Evolutionary conservation across 37 sponge, comb jelly and placozoan genomes (phyloP), one percentile per base, ranked within the genome.

Genomic region (Theonella swinhoei): DNA sequence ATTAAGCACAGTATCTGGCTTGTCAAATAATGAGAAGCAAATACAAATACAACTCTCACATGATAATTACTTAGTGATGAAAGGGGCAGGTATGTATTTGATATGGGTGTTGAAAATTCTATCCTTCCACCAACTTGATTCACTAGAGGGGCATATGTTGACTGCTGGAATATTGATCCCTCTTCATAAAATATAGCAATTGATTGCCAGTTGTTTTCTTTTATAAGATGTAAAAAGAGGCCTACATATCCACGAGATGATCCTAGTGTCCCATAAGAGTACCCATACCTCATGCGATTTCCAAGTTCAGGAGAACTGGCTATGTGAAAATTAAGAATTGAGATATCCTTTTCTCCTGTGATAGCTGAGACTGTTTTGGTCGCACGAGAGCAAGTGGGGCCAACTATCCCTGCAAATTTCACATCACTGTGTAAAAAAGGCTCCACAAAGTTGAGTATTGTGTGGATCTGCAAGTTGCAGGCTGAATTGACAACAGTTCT

Each of bases 321-420:
- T 3, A 42, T 69, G 58, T 80, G 81, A n/a, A 80, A 17, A 4
- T 42, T 80, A 33, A 80, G 31, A 4, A 80, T 3, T 17, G 81
- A 39, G 29, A 58, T 26, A 29, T 39, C 31, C 1, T 42, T 35
- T 1, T 42, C 43, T 42, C 54, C 70, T n/a, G 43, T 80, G 3
- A 80, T 1, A 14, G 70, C 0, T 25, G 70, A 54, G 14, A 80
- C 36, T 0, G 31, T 1, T 20, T 38, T 8, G 41, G 69, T 54
- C 17, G 81, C 68, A 0, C n/a, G 34, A 1, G 81, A 80, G 58
- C 81, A 80, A 40, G 35, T 47, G 31, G 81, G 81, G 8, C 81
- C 81, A 28, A 80, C 60, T 30, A 80, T 80, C 26, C 81, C 81
- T 4, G 34, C 60, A 30, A 59, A 2, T 22, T 14, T 42, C 17